Conservation (phyloP, 2,113 vertebrate species). For the Hystrix brachyura region DNA sequence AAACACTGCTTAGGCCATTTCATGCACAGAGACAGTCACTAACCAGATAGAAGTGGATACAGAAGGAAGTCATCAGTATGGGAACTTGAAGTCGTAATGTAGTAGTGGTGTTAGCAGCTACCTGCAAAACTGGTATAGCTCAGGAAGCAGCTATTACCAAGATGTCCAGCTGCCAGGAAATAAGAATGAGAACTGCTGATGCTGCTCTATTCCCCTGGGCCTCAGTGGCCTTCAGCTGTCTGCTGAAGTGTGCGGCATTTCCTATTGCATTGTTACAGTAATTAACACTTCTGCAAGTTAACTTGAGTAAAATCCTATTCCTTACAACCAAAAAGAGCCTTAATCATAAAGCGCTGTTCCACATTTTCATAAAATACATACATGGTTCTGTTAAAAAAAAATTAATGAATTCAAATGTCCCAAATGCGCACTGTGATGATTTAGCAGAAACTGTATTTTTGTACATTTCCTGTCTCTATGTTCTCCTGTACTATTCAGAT, state of each 20-base stretch:
- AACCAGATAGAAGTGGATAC: background rate
- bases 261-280: slow-evolving; percentile 16
- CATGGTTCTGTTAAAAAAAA: background rate
- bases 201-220: background rate
- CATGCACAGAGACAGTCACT: background rate
- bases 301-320: background rate
- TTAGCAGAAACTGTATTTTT: background rate
- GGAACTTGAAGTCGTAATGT: background rate
- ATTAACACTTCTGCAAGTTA: slow-evolving; percentile 26
- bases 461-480: background rate
- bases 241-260: background rate
- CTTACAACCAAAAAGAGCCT: background rate
- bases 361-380: slow-evolving; percentile 60
- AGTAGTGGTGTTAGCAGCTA: background rate
- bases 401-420: slow-evolving; percentile 15
- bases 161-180: background rate
- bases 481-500: slow-evolving; percentile 27
- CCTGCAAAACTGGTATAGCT: background rate
- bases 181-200: background rate
- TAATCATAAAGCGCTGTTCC: background rate
- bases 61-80: background rate
- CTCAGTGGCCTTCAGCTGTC: background rate
- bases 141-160: background rate
- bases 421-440: slow-evolving; percentile 26
- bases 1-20: background rate